These are phyloP conservation scores for Strigops habroptila DNA, from an alignment of 2,113 vertebrate genomes.

Conservation along the genomic window DNA sequence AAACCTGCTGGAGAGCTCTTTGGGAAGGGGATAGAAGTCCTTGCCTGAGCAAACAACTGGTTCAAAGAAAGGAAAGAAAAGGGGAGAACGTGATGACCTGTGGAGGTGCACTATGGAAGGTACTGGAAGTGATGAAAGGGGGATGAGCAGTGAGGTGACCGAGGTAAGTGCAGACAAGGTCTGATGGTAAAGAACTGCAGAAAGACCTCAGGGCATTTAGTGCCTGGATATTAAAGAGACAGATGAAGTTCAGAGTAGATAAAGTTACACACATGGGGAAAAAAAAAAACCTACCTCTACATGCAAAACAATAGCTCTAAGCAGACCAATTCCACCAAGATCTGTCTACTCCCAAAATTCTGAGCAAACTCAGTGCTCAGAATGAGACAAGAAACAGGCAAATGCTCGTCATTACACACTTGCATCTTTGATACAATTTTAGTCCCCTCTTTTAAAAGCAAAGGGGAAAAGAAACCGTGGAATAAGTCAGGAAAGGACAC, in stretches of 20 bases:
- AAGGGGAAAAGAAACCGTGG: not conserved
- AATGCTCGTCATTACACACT: not conserved
- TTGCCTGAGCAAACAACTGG: not conserved
- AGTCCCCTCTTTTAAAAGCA: not conserved
- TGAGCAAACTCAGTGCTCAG: not conserved
- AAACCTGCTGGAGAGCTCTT: not conserved
- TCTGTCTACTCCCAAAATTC: not conserved
- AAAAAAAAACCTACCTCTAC: not conserved
- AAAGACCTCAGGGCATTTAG: not conserved
- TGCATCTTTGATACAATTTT: not conserved
- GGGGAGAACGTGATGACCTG: not conserved
- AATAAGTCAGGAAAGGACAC: not conserved
- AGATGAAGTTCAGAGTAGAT: not conserved
- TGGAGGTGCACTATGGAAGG: accelerated
- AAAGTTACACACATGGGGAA: not conserved
- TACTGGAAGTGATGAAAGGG: not conserved
- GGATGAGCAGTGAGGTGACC: not conserved
- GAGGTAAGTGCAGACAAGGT: not conserved
- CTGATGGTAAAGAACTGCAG: not conserved
- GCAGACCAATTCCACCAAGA: not conserved
- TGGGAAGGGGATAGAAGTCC: not conserved
- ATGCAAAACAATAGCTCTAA: not conserved
- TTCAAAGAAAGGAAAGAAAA: not conserved
- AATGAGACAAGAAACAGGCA: not conserved
- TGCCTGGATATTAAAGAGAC: not conserved